Percentiles rank a stretch among this genome's conserved stretches.
Conservation (phyloP, 2,113 vertebrate species). For the Poicephalus gulielmi region DNA sequence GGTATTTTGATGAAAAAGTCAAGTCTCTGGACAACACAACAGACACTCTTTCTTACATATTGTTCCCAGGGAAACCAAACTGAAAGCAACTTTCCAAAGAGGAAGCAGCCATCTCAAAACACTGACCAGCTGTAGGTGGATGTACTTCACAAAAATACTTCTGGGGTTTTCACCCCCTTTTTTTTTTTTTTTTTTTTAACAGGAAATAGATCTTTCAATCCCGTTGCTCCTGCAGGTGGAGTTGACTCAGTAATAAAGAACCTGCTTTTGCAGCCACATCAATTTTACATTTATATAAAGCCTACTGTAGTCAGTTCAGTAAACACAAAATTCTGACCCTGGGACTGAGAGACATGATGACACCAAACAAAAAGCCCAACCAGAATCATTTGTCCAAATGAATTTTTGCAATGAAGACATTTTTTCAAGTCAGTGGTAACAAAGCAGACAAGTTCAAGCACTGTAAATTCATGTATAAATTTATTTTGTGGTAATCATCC, state of each 20-base stretch:
- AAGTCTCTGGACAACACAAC: slow-evolving; percentile 17
- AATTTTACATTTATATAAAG: neutral
- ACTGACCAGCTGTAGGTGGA: slow-evolving; percentile 21
- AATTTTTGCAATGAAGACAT: neutral
- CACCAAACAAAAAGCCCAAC: neutral
- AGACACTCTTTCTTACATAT: slow-evolving; percentile 23
- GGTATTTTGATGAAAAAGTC: slow-evolving; percentile 38
- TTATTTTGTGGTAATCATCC: neutral
- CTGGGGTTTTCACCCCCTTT: accelerated
- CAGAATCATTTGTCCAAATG: neutral
- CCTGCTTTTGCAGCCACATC: neutral
- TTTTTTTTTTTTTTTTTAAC: neutral
- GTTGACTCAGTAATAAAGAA: neutral
- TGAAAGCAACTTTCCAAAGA: slow-evolving; percentile 48
- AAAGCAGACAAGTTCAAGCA: neutral
- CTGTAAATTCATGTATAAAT: neutral
- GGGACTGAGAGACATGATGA: neutral
- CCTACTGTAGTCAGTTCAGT: neutral
- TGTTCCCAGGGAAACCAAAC: slow-evolving; percentile 48
- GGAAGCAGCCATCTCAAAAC: neutral
- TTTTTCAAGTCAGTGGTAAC: neutral
- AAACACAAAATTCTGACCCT: neutral
- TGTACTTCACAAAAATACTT: slow-evolving; percentile 1
- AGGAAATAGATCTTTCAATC: neutral
- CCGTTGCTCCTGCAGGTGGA: neutral